Evolutionary conservation across 2,888 invertebrate species (phyloP).

Genomic region (Plagodis dolabraria): DNA sequence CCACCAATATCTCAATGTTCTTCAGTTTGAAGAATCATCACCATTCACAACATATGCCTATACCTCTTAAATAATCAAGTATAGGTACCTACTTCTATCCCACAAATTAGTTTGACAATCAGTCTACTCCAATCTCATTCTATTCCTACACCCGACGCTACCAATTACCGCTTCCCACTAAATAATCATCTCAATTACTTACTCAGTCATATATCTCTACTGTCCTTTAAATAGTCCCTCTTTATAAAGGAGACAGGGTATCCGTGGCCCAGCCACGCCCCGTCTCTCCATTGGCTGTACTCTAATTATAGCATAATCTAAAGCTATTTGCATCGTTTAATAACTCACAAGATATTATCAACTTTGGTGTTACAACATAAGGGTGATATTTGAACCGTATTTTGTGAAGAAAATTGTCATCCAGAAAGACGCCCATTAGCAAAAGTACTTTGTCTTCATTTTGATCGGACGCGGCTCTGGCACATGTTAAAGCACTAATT

Average conservation of each 20-base stretch:
- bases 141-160: constrained; percentile 6
- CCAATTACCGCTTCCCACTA: constrained; percentile 55
- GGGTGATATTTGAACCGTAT: constrained; percentile 28
- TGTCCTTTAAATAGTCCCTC: constrained; percentile 73
- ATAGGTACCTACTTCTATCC: no score
- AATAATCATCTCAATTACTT: constrained; percentile 84
- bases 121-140: constrained; percentile 30
- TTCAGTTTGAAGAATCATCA: not conserved
- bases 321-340: constrained; percentile 82
- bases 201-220: constrained; percentile 67
- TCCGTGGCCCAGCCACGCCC: constrained; percentile 67
- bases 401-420: constrained; percentile 70
- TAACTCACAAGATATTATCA: constrained; percentile 31
- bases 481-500: constrained; percentile 54
- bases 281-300: constrained; percentile 68
- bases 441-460: constrained; percentile 79
- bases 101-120: constrained; percentile 18
- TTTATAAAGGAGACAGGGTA: constrained; percentile 64
- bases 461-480: constrained; percentile 49
- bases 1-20: no score
- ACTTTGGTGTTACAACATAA: constrained; percentile 36
- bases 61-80: not conserved
- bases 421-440: constrained; percentile 81
- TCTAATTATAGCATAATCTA: constrained; percentile 78
- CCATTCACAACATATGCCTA: not conserved